Percentiles rank a stretch among this genome's conserved stretches.
Conservation (phyloP, 1,140 invertebrate genomes). For the Dendroctonus ponderosae region DNA sequence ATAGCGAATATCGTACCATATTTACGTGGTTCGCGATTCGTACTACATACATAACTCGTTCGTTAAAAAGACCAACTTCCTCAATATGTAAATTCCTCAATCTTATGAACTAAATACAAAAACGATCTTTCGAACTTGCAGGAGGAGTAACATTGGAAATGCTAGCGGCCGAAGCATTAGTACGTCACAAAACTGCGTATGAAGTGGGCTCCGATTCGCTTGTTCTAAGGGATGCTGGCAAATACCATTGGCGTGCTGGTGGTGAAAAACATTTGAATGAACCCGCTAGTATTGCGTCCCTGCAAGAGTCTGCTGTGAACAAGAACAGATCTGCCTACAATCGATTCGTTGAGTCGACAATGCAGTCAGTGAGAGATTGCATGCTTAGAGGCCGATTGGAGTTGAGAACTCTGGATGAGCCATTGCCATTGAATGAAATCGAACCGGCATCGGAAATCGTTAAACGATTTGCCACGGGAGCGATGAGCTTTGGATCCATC, state of each 20-base stretch:
- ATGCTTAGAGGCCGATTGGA: conserved; percentile 92
- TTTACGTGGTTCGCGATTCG: too few relatives aligned
- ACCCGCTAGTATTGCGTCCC: conserved; percentile 86
- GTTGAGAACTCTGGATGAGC: conserved; percentile 70
- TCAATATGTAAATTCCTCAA: background rate
- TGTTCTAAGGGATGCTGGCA: conserved; percentile 89
- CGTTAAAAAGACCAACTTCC: background rate
- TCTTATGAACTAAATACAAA: too few relatives aligned
- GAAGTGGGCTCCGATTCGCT: conserved; percentile 70
- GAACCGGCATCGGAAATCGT: conserved; percentile 94
- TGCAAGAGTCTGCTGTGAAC: conserved; percentile 84
- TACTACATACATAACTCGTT: too few relatives aligned
- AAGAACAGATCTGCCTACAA: conserved; percentile 86
- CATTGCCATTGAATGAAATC: conserved; percentile 83
- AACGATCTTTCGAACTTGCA: background rate
- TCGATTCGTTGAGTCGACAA: conserved; percentile 81
- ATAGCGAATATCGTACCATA: too few relatives aligned
- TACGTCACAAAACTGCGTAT: conserved; percentile 81
- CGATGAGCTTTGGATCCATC: conserved; percentile 93
- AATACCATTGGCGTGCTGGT: conserved; percentile 94
- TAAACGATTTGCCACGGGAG: conserved; percentile 69
- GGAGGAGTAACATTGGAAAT: conserved; percentile 88
- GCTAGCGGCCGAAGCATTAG: conserved; percentile 83
- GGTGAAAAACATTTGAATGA: conserved; percentile 99
- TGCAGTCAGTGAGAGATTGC: conserved; percentile 83